Base-by-base conservation (phyloP, 2,113 vertebrate species). In the Galbula dea region DNA sequence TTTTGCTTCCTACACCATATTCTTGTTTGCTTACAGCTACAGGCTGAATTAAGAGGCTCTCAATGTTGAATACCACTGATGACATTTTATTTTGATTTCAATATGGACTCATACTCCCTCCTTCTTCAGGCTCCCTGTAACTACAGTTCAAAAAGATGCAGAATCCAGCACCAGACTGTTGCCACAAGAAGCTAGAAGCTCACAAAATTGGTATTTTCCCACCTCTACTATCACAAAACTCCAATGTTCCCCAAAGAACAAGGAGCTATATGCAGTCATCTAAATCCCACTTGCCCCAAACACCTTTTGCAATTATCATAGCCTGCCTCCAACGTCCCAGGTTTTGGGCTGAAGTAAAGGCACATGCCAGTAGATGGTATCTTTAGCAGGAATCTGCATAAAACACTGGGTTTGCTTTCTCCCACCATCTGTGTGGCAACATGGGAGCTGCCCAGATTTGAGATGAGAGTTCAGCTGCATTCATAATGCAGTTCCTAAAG, bases 401-500 rank as follows among this genome's bases (percentile, higher is more conserved):
- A 49, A 89, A 73, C 3, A 4, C 43, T 16, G 41, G 20, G 20
- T 75, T 94, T 95, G 52, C 48, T 89, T 90, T 83, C 57, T 72
- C 21, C 55, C 32, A 7, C 37, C 2, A 1, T 30, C 54, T 57
- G n/a, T 58, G 81, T 58, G 58, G 65, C 86, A 87, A 94, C 41
- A 18, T 15, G n/a, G n/a, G 61, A 91, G 71, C 67, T 30, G 21
- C 66, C 48, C 19, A 66, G 57, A 19, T 41, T 41, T 59, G 72
- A 95, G 74, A 91, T 62, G 76, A 87, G 69, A 87, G 66, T 86
- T 96, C 76, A 77, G 51, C 80, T 79, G 83, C 86, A 76, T 89
- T 94, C 85, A 62, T 88, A 86, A 86, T 22, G 46, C 58, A 65
- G 9, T 83, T 90, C 90, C 81, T 41, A 43, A 92, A 86, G 73